Conservation (phyloP, 2,797 vertebrate genomes). For the Callimico goeldii region DNA sequence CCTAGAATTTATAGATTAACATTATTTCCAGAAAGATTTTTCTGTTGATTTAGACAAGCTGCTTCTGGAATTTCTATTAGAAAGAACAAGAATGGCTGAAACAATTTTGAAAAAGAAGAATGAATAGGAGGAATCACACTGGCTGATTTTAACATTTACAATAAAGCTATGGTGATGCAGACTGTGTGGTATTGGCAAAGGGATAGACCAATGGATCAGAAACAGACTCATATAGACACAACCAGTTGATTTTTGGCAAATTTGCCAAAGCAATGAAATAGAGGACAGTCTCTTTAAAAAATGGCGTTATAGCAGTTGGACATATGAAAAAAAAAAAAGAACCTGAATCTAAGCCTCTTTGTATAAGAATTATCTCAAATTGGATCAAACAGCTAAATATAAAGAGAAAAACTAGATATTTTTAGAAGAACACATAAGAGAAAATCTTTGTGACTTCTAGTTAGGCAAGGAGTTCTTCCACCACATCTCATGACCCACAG, state of each 20-base stretch:
- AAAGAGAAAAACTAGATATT: neutral
- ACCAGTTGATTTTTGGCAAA: neutral
- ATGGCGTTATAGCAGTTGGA: neutral
- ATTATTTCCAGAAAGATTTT: neutral
- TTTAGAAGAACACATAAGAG: neutral
- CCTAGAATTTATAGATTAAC: neutral
- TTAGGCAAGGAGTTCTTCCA: neutral
- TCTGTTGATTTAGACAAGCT: neutral
- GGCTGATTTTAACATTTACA: neutral
- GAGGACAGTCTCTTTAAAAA: neutral
- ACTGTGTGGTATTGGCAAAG: neutral
- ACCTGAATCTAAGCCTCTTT: neutral
- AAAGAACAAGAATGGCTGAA: neutral
- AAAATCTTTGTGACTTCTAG: neutral
- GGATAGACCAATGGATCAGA: neutral
- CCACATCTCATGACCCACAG: accelerated
- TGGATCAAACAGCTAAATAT: neutral
- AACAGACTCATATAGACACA: neutral
- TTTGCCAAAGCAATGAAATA: neutral
- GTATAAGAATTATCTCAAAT: neutral
- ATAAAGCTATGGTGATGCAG: neutral
- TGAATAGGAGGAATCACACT: neutral
- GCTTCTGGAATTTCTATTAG: neutral
- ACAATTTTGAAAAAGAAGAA: neutral
- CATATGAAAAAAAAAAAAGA: neutral